A percentile compares a stretch with the other conserved stretches of the same genome.
These are phyloP conservation scores for Nebria brevicollis DNA, from an alignment of 2,888 invertebrate species.

Conservation along the genomic window DNA sequence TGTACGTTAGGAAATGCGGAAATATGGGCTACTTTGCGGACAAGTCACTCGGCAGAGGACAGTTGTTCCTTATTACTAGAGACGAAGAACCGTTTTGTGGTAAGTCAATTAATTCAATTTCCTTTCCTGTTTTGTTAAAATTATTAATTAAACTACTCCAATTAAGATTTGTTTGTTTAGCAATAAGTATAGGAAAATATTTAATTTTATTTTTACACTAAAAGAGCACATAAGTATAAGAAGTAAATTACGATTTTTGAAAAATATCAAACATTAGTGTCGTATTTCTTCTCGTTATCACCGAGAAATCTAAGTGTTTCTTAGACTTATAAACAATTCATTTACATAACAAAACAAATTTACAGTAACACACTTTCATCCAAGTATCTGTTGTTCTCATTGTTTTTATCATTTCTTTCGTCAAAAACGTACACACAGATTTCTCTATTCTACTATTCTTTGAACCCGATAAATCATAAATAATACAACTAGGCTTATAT, in stretches of 20 bases:
- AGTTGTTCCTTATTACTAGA: slow-evolving; percentile 87
- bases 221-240: too few species aligned
- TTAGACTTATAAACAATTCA: background rate
- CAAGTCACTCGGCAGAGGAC: slow-evolving; percentile 82
- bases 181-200: too few species aligned
- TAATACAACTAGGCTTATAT: too few species aligned
- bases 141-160: too few species aligned
- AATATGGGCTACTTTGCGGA: slow-evolving; percentile 96
- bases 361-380: background rate
- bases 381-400: background rate
- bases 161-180: too few species aligned
- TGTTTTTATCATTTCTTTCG: background rate
- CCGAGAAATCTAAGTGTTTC: background rate
- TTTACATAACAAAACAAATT: background rate
- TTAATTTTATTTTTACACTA: too few species aligned
- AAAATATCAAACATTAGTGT: background rate
- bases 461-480: too few species aligned
- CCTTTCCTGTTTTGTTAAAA: too few species aligned
- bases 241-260: too few species aligned
- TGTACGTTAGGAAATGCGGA: slow-evolving; percentile 70
- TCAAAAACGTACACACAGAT: background rate
- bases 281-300: background rate
- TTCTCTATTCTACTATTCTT: background rate
- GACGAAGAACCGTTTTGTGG: slow-evolving; percentile 94
- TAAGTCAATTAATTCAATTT: slow-evolving; percentile 57